Base-by-base conservation (phyloP, 1,140 invertebrate genomes). In the Yoshiicerus persimilis region DNA sequence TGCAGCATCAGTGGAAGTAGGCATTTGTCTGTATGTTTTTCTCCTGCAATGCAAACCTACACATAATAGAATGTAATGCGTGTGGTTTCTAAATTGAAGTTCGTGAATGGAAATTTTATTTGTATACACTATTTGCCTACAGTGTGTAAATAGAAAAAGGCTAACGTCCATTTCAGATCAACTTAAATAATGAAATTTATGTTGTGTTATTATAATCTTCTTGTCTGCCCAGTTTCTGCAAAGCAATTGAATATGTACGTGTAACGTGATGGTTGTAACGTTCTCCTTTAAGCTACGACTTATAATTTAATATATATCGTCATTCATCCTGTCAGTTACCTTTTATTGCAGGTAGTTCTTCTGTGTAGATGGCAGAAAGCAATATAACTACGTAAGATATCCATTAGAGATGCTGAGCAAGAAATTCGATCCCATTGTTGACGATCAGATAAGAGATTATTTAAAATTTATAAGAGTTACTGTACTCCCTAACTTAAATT, bases 51-150 rank as follows among this genome's bases (percentile, higher is more conserved):
- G 20, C 16, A 36, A 36, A 34, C 10, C 32, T 34, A 13, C 23
- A 20, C 4, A n/a, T 9, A 16, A 10, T 30, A 30, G 25, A 11
- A 23, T 5, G 4, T n/a, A 16, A 34, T 80, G 75, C 75, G 75
- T 80, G 75, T 80, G 75, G 75, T 38, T 80, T 36, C 3, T 80
- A 80, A 80, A 80, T 80, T 80, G 75, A 38, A n/a, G 75, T 80
- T 80, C 75, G 32, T 80, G 75, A 80, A 80, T 38, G 23, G 75
- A 80, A 36, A 36, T 36, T 56, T 30, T 16, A 80, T 80, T 70
- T 70, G 66, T 70, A 80, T 20, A 80, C 75, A 80, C 16, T 80
- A 80, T 4, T 30, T 4, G 25, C n/a, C 16, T 80, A 80, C n/a
- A 80, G 32, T 36, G 23, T 6, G 20, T 4, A 16, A 5, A 56